Base-by-base conservation (phyloP, 1,140 invertebrate genomes). In the Caenorhabditis latens region DNA sequence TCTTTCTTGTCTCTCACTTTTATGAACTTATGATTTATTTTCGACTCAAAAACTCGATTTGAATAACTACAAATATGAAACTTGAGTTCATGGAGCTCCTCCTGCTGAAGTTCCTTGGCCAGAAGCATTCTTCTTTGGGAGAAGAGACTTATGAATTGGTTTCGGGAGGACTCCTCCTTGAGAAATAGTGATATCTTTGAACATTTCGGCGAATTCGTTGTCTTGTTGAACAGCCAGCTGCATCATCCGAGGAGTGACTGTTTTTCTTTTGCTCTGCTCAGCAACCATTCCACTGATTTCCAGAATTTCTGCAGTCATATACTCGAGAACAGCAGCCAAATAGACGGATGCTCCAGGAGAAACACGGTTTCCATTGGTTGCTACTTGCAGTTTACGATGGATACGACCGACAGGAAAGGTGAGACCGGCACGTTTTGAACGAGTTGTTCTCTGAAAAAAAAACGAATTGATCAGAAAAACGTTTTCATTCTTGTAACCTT, bases 81-180 rank as follows among this genome's bases (percentile, higher is more conserved):
- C 32, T 32, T 32, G 32, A 32, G 32, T 32, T 32, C 32, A 32
- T 32, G 32, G 32, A 32, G 32, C 32, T 32, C 32, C 32, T 32
- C 32, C 32, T 32, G 32, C 32, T 32, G 32, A 32, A 32, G 32
- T 32, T 32, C 32, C 32, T 32, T 32, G 32, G 32, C 32, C 32
- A 32, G 32, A 32, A 32, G 50, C 50, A 13, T 53, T 53, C 50
- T 53, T 53, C 50, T 53, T 53, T 53, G 50, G 50, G 16, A 53
- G 50, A 9, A 53, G 16, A 16, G 50, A 53, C 16, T 9, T 1
- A 53, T 53, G 50, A 53, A 53, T 53, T 21, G 57, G 57, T 24
- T 40, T 65, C 11, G 61, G 61, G 4, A 40, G 9, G 40, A 65
- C 61, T 65, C 61, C 61, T 65, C 61, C 61, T 65, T 65, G 61